Evolutionary conservation across 2,888 invertebrate species (phyloP).

Genomic region (Lasioglossum marginatum): DNA sequence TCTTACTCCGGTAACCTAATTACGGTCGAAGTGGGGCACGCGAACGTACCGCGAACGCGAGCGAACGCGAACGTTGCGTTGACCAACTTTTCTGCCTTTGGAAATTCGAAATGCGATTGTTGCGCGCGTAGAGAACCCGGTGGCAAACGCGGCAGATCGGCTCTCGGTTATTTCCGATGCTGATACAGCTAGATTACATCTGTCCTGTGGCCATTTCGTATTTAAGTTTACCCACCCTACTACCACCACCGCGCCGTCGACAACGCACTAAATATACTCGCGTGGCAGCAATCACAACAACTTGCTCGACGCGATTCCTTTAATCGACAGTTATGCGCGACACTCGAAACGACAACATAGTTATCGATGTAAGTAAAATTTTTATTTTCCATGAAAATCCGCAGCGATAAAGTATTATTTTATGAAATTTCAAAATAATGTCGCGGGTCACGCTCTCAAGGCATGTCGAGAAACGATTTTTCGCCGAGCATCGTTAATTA

Average conservation of each 20-base stretch:
- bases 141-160: constrained; percentile 10
- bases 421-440: too few species aligned
- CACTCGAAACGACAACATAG: background rate
- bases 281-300: constrained; percentile 21
- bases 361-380: background rate
- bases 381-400: too few species aligned
- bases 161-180: constrained; percentile 47
- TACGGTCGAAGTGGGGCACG: constrained; percentile 6
- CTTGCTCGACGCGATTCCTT: constrained; percentile 1
- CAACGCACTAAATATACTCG: constrained; percentile 41
- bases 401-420: too few species aligned
- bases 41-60: background rate
- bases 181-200: constrained; percentile 49
- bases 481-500: background rate
- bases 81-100: background rate
- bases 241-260: background rate
- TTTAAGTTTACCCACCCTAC: constrained; percentile 17
- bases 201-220: constrained; percentile 26
- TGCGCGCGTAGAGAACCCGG: background rate
- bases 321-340: background rate
- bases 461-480: background rate
- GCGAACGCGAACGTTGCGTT: background rate
- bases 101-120: background rate
- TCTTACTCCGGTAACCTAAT: constrained; percentile 8
- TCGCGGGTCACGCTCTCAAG: background rate